Evolutionary conservation across 2,113 vertebrate species (phyloP).

Genomic region (Lepisosteus oculatus): DNA sequence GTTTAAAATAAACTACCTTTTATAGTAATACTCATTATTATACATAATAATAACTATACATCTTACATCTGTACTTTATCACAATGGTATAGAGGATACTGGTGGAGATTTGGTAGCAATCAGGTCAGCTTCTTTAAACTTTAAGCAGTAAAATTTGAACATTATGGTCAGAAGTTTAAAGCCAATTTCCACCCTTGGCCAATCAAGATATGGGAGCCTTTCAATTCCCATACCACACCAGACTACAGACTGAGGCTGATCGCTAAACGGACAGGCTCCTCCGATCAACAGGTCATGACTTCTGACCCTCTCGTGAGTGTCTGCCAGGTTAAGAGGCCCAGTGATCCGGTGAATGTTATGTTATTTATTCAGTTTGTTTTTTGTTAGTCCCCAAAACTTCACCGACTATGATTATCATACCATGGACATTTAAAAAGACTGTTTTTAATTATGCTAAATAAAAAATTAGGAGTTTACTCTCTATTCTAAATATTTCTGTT

Average conservation of each 20-base stretch:
- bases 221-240: slow-evolving; percentile 31
- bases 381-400: slow-evolving; percentile 43
- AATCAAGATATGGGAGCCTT: slow-evolving; percentile 6
- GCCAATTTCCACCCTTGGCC: no score
- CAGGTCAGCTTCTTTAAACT: no score
- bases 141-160: no score
- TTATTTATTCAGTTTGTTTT: slow-evolving; percentile 72
- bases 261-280: slow-evolving; percentile 18
- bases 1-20: no score
- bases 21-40: no score
- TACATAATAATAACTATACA: no score
- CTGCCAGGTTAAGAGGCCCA: slow-evolving; percentile 51
- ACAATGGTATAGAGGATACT: no score
- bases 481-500: slow-evolving; percentile 37
- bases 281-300: slow-evolving; percentile 38
- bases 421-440: slow-evolving; percentile 1
- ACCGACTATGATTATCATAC: slow-evolving; percentile 51
- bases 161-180: no score
- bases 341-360: slow-evolving; percentile 63
- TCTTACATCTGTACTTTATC: no score
- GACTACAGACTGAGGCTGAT: slow-evolving; percentile 30
- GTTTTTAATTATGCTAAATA: slow-evolving; percentile 71
- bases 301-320: slow-evolving; percentile 46
- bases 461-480: slow-evolving; percentile 59
- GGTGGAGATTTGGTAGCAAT: no score